Conservation (phyloP, 30 jellyfish, hydroid and myxozoan species). For the Sanderia malayensis region DNA sequence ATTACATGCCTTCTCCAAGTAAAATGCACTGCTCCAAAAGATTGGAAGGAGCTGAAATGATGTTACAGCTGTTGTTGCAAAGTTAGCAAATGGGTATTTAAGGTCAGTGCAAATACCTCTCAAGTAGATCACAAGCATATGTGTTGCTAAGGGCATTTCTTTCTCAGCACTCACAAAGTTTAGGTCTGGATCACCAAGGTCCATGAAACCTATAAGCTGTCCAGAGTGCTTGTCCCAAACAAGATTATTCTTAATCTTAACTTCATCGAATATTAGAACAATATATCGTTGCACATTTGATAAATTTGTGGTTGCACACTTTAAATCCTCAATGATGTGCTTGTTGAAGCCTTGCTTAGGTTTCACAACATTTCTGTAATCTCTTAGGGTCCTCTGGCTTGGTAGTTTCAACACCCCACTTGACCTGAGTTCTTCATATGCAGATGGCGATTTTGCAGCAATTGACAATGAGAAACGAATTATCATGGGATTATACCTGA, state of each 20-base stretch:
- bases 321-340: neutral
- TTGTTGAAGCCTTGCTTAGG: too few relatives aligned
- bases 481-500: conserved; percentile 36
- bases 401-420: conserved; percentile 43
- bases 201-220: neutral
- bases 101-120: conserved; percentile 46
- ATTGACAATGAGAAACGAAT: conserved; percentile 32
- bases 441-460: conserved; percentile 55
- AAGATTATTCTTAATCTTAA: too few relatives aligned
- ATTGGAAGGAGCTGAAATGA: conserved; percentile 53
- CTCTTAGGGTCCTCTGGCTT: conserved; percentile 42
- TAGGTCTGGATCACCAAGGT: too few relatives aligned
- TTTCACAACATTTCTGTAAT: too few relatives aligned
- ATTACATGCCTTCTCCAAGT: conserved; percentile 57
- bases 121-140: conserved; percentile 60
- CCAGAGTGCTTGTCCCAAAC: conserved; percentile 7
- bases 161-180: conserved; percentile 49
- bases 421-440: conserved; percentile 50
- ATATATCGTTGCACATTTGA: neutral
- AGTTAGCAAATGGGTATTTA: conserved; percentile 50
- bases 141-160: conserved; percentile 53
- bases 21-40: conserved; percentile 48
- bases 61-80: conserved; percentile 56
- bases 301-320: too few relatives aligned
- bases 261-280: neutral